These are phyloP conservation scores for Acromyrmex charruanus DNA, from an alignment of 1,140 invertebrate genomes.

Conservation along the genomic window DNA sequence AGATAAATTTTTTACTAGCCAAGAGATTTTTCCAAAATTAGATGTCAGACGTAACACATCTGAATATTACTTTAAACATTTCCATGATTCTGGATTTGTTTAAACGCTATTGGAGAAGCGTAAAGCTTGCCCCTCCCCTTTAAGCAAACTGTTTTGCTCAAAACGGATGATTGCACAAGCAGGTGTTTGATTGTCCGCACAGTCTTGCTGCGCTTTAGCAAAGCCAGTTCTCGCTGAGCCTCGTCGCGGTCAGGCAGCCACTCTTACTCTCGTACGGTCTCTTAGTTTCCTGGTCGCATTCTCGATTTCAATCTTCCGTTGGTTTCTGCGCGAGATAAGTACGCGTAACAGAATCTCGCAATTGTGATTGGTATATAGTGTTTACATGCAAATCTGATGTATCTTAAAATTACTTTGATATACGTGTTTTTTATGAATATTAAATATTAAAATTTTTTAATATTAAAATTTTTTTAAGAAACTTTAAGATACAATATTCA, in stretches of 20 bases:
- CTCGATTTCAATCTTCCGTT: background rate
- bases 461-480: background rate
- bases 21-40: background rate
- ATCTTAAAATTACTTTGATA: background rate
- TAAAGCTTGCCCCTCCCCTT: constrained; percentile 1
- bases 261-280: constrained; percentile 41
- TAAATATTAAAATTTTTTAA: background rate
- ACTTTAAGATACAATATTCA: background rate
- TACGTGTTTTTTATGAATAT: background rate
- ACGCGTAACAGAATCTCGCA: background rate
- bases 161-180: constrained; percentile 73
- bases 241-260: constrained; percentile 52
- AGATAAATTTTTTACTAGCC: background rate
- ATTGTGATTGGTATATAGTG: constrained; percentile 38
- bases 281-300: constrained; percentile 27
- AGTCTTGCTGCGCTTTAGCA: constrained; percentile 43
- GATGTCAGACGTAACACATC: background rate
- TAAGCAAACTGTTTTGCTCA: constrained; percentile 37
- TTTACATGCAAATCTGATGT: background rate
- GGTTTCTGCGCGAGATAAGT: constrained; percentile 15
- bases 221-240: constrained; percentile 76
- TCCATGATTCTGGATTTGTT: constrained; percentile 8
- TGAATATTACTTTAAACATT: background rate
- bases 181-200: constrained; percentile 70
- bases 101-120: background rate